Evolutionary conservation across 2,797 vertebrate genomes (phyloP).

Genomic region (Hippocampus kuda): DNA sequence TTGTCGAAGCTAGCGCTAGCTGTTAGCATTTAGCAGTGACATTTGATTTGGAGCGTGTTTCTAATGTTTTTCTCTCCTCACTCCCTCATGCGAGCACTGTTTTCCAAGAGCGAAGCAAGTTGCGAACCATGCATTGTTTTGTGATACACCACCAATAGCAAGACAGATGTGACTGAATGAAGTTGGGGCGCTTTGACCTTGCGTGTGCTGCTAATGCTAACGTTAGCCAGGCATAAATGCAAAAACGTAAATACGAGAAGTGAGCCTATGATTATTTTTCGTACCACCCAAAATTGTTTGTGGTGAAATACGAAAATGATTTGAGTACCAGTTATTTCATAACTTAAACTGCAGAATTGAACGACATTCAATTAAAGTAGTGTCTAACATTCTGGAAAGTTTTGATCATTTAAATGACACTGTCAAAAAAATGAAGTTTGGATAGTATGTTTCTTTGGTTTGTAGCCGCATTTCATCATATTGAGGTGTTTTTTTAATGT

Average conservation of each 20-base stretch:
- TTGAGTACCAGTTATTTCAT: too few relatives aligned
- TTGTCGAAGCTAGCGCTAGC: conserved; percentile 32
- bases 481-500: background rate
- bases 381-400: background rate
- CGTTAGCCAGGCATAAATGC: conserved; percentile 15
- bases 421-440: background rate
- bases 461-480: background rate
- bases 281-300: background rate
- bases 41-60: too few relatives aligned
- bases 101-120: background rate
- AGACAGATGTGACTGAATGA: background rate
- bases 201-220: conserved; percentile 45
- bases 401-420: background rate
- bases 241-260: background rate
- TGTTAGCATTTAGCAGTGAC: conserved; percentile 21
- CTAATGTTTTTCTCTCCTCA: background rate
- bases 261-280: background rate
- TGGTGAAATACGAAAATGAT: background rate
- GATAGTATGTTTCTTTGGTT: background rate
- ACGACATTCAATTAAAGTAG: too few relatives aligned
- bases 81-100: too few relatives aligned
- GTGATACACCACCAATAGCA: background rate
- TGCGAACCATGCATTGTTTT: too few relatives aligned
- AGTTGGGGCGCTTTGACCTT: conserved; percentile 55
- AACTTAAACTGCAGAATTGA: too few relatives aligned